Base-by-base conservation (phyloP, 2,113 vertebrate species). In the Calyptommatus sinebrachiatus region DNA sequence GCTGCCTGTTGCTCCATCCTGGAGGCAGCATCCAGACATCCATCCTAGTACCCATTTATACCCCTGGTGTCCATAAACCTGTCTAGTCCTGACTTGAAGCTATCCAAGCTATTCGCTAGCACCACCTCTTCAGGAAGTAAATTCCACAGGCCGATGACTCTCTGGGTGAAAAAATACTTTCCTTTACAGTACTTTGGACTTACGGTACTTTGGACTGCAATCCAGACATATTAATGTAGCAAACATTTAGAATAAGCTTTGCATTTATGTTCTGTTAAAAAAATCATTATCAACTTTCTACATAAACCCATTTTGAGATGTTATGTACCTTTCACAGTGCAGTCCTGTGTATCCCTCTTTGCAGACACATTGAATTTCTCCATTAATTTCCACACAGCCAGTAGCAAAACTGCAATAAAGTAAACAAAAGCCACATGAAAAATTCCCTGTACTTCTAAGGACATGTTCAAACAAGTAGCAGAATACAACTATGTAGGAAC, bases 251-350 rank as follows among this genome's bases (percentile, higher is more conserved):
- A 57, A 73, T 50, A 66, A 66, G 22, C 1, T 74, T 75, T 46
- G 46, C 35, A 50, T 65, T 41, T 8, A 45, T 73, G 73, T 73
- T 41, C 46, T 31, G 8, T 9, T 20, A 28, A 67, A 24, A 71
- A 4, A 18, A 57, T 57, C 10, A 77, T 66, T 48, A 80, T 74
- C 18, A 22, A 74, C 1, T 1, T 0, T 71, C 21, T 48, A 79
- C 79, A n/a, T 10, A 1, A 28, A 60, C 86, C 79, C 4, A 60
- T 48, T 73, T 35, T 46, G 76, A 45, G 72, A 60, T 22, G 0
- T 24, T 31, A 85, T 95, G 86, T 75, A 99, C 97, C 92, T 96
- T 88, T 97, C 96, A 83, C 98, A 99, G 11, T 83, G 94, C 7
- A 92, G 26, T 68, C 98, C 98, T 0, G 92, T 80, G 88, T 99